Conservation (phyloP, 2,888 invertebrate genomes). For the Melolontha melolontha region DNA sequence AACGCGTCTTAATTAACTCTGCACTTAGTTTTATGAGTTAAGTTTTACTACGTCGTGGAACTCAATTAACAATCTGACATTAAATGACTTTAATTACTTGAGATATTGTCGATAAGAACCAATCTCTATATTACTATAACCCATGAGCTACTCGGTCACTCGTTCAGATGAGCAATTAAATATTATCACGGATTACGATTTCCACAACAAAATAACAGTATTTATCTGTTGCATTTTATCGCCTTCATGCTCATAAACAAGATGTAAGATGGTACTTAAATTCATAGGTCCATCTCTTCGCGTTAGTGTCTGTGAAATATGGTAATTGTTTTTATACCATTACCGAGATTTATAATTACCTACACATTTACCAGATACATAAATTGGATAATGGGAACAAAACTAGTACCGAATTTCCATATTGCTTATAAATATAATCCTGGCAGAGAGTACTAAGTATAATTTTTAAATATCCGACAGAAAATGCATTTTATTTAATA, state of each 20-base stretch:
- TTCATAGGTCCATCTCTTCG: conserved; percentile 20
- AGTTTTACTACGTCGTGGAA: conserved; percentile 58
- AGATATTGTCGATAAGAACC: conserved; percentile 45
- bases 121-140: conserved; percentile 37
- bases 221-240: conserved; percentile 52
- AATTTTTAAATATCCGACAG: too few species aligned
- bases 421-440: too few species aligned
- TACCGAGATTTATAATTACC: conserved; percentile 34
- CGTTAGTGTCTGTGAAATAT: conserved; percentile 42
- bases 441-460: too few species aligned
- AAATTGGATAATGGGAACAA: background rate
- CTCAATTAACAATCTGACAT: conserved; percentile 60
- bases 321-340: conserved; percentile 39
- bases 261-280: conserved; percentile 37
- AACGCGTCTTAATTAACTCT: conserved; percentile 59
- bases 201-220: conserved; percentile 50
- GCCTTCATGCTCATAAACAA: conserved; percentile 44
- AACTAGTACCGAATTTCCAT: background rate
- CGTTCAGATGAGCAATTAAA: conserved; percentile 46
- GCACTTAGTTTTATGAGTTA: conserved; percentile 60
- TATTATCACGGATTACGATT: conserved; percentile 49
- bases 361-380: conserved; percentile 5
- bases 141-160: conserved; percentile 1
- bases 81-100: conserved; percentile 58
- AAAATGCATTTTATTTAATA: too few species aligned